Evolutionary conservation across 2,797 vertebrate genomes (phyloP).

Genomic region (Sebastes kiyomatsui): DNA sequence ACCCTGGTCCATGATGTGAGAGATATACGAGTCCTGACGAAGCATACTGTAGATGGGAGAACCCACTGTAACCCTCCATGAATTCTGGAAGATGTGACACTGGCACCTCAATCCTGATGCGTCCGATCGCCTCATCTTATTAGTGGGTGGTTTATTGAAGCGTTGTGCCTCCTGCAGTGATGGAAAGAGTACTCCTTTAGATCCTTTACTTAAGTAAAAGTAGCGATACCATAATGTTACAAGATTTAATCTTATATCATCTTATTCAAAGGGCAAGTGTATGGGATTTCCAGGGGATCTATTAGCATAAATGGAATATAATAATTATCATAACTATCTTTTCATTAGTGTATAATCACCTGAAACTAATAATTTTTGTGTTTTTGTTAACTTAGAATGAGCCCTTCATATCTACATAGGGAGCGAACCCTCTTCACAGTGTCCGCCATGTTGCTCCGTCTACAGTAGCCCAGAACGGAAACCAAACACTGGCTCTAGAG

Average conservation of each 20-base stretch:
- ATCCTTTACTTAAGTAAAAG: not conserved
- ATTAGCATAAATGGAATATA: not conserved
- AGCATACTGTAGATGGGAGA: not conserved
- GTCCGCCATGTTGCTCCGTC: too few relatives aligned
- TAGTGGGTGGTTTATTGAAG: not conserved
- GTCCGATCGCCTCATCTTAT: not conserved
- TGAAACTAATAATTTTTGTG: not conserved
- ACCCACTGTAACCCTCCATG: not conserved
- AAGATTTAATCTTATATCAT: too few relatives aligned
- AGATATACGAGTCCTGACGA: constrained; percentile 14
- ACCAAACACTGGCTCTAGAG: not conserved
- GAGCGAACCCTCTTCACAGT: too few relatives aligned
- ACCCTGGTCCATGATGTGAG: not conserved
- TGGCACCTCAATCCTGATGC: not conserved
- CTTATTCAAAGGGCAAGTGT: not conserved
- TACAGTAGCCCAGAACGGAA: not conserved
- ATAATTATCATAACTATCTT: too few relatives aligned
- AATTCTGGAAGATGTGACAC: constrained; percentile 2
- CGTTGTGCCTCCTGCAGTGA: not conserved
- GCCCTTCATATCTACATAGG: too few relatives aligned
- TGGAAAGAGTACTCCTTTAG: not conserved
- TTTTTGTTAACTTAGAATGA: too few relatives aligned
- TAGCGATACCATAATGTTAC: not conserved
- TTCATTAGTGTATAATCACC: not conserved
- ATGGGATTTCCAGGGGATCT: not conserved